Conservation (phyloP, 2,888 invertebrate species). For the Eutolmus rufibarbis region DNA sequence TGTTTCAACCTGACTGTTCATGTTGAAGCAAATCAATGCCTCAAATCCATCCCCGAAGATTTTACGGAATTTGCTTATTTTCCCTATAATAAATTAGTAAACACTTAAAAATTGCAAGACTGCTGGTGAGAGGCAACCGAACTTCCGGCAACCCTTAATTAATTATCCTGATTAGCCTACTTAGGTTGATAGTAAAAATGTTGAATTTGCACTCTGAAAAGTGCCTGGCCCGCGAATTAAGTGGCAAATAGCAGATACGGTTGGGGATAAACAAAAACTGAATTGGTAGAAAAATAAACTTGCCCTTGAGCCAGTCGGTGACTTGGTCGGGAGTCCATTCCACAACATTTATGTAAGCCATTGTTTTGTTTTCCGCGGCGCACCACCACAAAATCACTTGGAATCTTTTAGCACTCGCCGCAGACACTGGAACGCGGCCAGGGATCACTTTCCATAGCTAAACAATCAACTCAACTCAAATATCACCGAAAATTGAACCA, state of each 20-base stretch:
- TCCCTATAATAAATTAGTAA: neutral
- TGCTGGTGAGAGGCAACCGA: neutral
- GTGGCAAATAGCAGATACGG: neutral
- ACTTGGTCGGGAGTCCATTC: slow-evolving; percentile 92
- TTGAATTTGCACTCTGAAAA: neutral
- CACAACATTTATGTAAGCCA: slow-evolving; percentile 85
- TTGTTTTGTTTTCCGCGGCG: slow-evolving; percentile 58
- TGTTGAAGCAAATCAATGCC: neutral
- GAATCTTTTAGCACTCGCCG: neutral
- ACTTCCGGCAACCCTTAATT: neutral
- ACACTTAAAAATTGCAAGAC: neutral
- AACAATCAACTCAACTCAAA: neutral
- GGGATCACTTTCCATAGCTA: neutral
- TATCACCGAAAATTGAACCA: neutral
- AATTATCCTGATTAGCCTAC: neutral
- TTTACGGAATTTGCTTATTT: neutral
- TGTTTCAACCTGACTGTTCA: neutral
- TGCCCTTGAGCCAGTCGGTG: slow-evolving; percentile 90
- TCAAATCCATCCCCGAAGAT: neutral
- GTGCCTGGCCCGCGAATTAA: too few species aligned
- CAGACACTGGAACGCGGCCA: neutral
- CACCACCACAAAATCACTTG: neutral
- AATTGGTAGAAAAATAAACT: slow-evolving; percentile 28
- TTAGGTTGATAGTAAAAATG: neutral
- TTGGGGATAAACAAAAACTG: neutral